Evolutionary conservation across 92 coral and sea anemone species (phyloP).

Genomic region (Siderastrea siderea): DNA sequence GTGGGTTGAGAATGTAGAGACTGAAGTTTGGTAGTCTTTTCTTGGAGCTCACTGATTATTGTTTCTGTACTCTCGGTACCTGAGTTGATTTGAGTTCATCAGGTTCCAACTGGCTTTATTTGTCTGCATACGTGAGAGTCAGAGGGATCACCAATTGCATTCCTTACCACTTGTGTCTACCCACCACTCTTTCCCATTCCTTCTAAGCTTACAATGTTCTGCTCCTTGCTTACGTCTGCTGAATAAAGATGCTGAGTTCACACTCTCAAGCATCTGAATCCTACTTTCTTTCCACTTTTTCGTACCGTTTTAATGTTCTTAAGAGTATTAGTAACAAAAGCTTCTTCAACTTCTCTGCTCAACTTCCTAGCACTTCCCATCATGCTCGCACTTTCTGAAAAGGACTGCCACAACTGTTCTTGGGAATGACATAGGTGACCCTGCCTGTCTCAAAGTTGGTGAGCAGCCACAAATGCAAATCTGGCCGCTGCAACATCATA

Average conservation of each 20-base stretch:
- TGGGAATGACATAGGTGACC: neutral
- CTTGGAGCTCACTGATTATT: slow-evolving; percentile 55
- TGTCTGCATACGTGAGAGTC: too few relatives aligned
- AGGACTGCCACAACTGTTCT: neutral
- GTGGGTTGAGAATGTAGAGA: slow-evolving; percentile 67
- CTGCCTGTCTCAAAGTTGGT: neutral
- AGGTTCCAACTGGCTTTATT: too few relatives aligned
- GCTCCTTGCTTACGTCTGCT: neutral
- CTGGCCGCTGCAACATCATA: neutral
- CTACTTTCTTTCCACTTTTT: neutral
- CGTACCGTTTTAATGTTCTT: neutral
- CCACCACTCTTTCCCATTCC: neutral
- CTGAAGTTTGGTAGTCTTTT: slow-evolving; percentile 58
- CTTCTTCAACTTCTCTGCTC: neutral
- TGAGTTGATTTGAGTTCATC: slow-evolving; percentile 28
- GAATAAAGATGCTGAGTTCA: neutral
- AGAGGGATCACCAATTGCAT: too few relatives aligned
- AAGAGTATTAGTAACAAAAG: neutral
- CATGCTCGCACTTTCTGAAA: neutral
- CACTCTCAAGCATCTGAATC: neutral
- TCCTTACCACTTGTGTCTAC: too few relatives aligned
- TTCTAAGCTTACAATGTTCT: neutral
- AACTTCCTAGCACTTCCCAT: neutral
- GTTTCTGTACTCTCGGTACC: slow-evolving; percentile 58
- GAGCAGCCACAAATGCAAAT: neutral